These are phyloP conservation scores for Megalopta genalis DNA, from an alignment of 1,140 invertebrate species.

Conservation along the genomic window DNA sequence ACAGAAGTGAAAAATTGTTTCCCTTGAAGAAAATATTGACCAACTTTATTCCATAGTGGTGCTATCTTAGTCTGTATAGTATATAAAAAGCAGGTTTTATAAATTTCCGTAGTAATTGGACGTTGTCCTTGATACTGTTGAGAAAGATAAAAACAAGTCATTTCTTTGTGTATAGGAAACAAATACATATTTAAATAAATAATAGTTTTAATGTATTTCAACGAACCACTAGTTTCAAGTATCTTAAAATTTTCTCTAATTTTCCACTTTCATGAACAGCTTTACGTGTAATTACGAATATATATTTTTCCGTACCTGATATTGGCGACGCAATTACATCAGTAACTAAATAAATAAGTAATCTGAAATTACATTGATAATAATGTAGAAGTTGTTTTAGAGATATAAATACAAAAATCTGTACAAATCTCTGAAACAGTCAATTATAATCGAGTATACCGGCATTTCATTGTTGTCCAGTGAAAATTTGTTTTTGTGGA, in stretches of 20 bases:
- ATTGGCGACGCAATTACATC: slow-evolving; percentile 65
- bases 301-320: slow-evolving; percentile 34
- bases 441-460: slow-evolving; percentile 43
- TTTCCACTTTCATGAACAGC: slow-evolving; percentile 45
- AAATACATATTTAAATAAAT: slow-evolving; percentile 12
- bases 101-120: slow-evolving; percentile 52
- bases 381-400: background rate
- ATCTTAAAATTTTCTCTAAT: slow-evolving; percentile 36
- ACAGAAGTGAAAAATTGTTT: slow-evolving; percentile 62
- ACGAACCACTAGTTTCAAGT: slow-evolving; percentile 10
- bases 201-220: background rate
- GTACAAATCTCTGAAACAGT: background rate
- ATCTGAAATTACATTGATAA: slow-evolving; percentile 49
- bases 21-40: slow-evolving; percentile 61
- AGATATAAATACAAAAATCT: background rate
- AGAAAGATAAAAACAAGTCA: slow-evolving; percentile 1
- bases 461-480: slow-evolving; percentile 64
- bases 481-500: slow-evolving; percentile 58
- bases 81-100: slow-evolving; percentile 65
- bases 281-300: slow-evolving; percentile 58
- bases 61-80: slow-evolving; percentile 64
- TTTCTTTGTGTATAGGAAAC: background rate
- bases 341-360: slow-evolving; percentile 56
- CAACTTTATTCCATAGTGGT: slow-evolving; percentile 70
- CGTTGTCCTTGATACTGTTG: slow-evolving; percentile 29